Base-by-base conservation (phyloP, 2,797 vertebrate genomes). In the Myotis pilosus region DNA sequence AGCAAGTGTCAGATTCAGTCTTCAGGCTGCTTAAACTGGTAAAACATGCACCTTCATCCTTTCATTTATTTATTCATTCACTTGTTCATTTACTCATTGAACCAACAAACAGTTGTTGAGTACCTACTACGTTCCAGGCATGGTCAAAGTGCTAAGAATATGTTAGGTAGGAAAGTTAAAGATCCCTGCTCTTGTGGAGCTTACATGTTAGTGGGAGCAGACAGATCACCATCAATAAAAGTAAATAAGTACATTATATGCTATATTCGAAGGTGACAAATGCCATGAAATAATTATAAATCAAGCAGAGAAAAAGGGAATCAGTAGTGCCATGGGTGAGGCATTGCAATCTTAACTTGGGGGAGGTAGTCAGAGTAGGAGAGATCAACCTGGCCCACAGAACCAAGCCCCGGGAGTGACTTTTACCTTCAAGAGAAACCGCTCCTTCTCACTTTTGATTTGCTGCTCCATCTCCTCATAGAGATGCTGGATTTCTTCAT, bases 401-500 rank as follows among this genome's bases (percentile, higher is more conserved):
- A 5, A 8, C 30, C 17, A 19, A 41, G 23, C 20, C 44, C 6
- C 19, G 9, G 47, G 97, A 0, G 74, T 22, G 16, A 72, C 51
- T 97, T 98, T 96, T 96, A 99, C 99, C 98, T 99, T 99, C 94
- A 99, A 96, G 23, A 99, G 97, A 96, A 99, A 99, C 87, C 98
- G 98, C 57, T 99, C 99, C 91, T 99, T 99, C 97, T 99, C 99
- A 9, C 93, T 98, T 96, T 99, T 99, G 90, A 99, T 99, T 96
- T 99, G 99, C 86, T 99, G 99, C 88, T 99, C 99, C 99, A 99
- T 99, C 98, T 99, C 99, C 91, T 99, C 99, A 44, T 99, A 99
- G 1, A 99, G 98, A 51, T 97, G 98, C 75, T 99, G 98, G 92
- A 99, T 99, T 98, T 99, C 99, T 97, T 99, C 97, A 93, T 99